Evolutionary conservation across 1,140 invertebrate species (phyloP).

Genomic region (Brachionus calyciflorus): DNA sequence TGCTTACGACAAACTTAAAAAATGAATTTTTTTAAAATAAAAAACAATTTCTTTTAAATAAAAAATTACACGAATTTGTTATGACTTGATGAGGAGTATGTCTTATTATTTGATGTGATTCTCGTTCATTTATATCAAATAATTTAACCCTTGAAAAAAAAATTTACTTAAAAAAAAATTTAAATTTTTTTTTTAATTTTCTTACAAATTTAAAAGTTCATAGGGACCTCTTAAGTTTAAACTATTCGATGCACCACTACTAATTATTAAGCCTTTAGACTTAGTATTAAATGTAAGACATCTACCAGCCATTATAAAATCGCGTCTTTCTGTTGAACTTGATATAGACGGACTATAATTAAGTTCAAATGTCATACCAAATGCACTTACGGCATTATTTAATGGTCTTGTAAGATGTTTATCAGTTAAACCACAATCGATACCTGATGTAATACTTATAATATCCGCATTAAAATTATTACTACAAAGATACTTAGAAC

Average conservation of each 20-base stretch:
- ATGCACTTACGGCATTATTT: conserved; percentile 23
- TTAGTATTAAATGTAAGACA: conserved; percentile 43
- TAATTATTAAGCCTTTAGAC: conserved; percentile 22
- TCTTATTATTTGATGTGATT: conserved; percentile 30
- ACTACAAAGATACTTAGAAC: conserved; percentile 16
- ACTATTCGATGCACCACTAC: not conserved
- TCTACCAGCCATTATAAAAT: conserved; percentile 44
- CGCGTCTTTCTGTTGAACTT: conserved; percentile 37
- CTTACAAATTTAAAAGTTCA: conserved; percentile 28
- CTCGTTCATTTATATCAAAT: conserved; percentile 34
- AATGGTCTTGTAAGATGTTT: conserved; percentile 42
- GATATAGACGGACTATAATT: conserved; percentile 19
- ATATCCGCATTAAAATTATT: conserved; percentile 46
- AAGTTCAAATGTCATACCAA: conserved; percentile 23
- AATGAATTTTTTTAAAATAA: not conserved
- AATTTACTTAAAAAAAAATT: not conserved
- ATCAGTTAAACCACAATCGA: conserved; percentile 42
- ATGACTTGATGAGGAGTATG: conserved; percentile 5
- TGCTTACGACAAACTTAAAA: conserved; percentile 42
- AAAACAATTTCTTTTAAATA: not conserved
- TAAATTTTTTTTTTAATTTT: not conserved
- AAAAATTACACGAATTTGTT: conserved; percentile 26
- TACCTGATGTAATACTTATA: conserved; percentile 24
- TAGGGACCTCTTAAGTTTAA: conserved; percentile 20
- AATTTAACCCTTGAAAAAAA: conserved; percentile 3